phyloP scores from a whole-genome alignment of 2,113 vertebrate species.

The Laticauda colubrina region DNA sequence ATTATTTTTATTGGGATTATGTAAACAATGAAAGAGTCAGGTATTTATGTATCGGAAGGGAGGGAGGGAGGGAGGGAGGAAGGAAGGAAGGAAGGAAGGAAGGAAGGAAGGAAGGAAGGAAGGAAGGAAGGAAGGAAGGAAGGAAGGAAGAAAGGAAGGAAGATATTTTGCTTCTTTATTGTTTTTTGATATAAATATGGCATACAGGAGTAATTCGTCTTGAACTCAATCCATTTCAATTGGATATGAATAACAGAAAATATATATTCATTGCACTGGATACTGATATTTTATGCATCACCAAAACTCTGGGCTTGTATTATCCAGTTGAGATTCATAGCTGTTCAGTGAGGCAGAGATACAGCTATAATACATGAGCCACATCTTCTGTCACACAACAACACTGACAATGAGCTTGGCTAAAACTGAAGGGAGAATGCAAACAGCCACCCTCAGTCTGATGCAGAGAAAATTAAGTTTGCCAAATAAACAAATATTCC shows the following conservation, averaged over 20 bases:
- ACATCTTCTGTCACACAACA: not conserved
- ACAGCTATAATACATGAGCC: not conserved
- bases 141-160: not conserved
- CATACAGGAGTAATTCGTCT: not conserved
- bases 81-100: not conserved
- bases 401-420: not conserved
- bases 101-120: not conserved
- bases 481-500: not conserved
- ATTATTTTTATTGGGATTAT: not conserved
- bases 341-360: slow-evolving; percentile 7
- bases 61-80: not conserved
- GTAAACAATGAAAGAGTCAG: not conserved
- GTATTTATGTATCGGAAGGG: not conserved
- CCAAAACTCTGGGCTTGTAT: not conserved
- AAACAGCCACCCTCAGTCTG: not conserved
- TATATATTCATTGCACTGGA: not conserved
- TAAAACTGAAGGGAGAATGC: not conserved
- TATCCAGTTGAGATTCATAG: not conserved
- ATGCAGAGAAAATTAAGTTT: not conserved
- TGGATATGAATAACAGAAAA: not conserved
- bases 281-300: not conserved
- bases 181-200: not conserved
- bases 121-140: not conserved
- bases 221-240: not conserved
- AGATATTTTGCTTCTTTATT: not conserved